phyloP scores from a whole-genome alignment of 2,888 invertebrate species.

The Parnassius apollo region DNA sequence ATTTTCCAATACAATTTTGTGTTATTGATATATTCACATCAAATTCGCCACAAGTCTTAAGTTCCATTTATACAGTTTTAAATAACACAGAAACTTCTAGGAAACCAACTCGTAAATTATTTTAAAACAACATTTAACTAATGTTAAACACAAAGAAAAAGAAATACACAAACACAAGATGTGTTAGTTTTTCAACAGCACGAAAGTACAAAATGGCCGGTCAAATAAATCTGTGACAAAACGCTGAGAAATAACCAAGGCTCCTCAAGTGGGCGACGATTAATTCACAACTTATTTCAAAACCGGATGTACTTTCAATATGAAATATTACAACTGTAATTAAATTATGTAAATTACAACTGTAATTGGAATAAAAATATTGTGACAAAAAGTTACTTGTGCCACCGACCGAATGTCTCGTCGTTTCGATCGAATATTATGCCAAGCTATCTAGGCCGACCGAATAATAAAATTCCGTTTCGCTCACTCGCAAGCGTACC shows the following conservation, averaged over 20 bases:
- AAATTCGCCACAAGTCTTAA: slow-evolving; percentile 23
- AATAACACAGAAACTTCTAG: neutral
- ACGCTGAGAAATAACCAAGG: slow-evolving; percentile 28
- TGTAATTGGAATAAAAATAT: slow-evolving; percentile 41
- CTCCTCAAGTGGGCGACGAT: slow-evolving; percentile 39
- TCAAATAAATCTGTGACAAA: slow-evolving; percentile 42
- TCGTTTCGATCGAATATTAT: slow-evolving; percentile 36
- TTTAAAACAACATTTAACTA: neutral
- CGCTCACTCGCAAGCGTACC: slow-evolving; percentile 57
- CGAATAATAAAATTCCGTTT: slow-evolving; percentile 53
- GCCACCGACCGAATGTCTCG: slow-evolving; percentile 29
- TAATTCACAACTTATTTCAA: slow-evolving; percentile 32
- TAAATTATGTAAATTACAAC: slow-evolving; percentile 49
- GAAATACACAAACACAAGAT: slow-evolving; percentile 1
- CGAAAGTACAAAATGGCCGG: slow-evolving; percentile 73
- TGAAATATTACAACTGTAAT: slow-evolving; percentile 42
- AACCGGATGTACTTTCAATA: slow-evolving; percentile 18
- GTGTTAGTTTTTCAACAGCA: slow-evolving; percentile 36
- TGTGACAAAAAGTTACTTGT: slow-evolving; percentile 31
- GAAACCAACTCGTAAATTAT: neutral
- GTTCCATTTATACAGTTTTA: neutral
- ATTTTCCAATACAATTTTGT: slow-evolving; percentile 22
- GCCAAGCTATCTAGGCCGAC: slow-evolving; percentile 38
- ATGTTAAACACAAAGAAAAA: slow-evolving; percentile 8
- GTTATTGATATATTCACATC: slow-evolving; percentile 28